Conservation (phyloP, 2,113 vertebrate species). For the Dipodomys spectabilis region DNA sequence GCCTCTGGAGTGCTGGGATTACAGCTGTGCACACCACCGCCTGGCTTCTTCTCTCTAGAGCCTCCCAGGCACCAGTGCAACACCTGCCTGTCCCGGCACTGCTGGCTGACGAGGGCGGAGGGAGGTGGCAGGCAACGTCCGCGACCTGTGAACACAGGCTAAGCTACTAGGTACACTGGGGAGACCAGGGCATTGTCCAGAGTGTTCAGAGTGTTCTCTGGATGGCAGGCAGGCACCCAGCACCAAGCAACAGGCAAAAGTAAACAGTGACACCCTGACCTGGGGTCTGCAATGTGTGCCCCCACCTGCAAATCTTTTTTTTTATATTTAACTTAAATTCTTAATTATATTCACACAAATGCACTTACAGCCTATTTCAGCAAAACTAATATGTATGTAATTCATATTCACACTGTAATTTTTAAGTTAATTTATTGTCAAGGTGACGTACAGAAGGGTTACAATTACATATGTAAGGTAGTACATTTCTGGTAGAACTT, state of each 20-base stretch:
- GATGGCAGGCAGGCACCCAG: background rate
- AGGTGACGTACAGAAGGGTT: too few species aligned
- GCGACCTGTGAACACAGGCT: background rate
- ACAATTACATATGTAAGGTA: too few species aligned
- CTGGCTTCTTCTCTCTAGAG: background rate
- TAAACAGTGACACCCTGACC: background rate
- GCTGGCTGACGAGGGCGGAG: too few species aligned
- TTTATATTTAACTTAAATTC: background rate
- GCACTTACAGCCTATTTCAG: background rate
- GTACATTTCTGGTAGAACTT: too few species aligned
- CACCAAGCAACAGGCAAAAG: background rate
- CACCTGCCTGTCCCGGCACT: background rate
- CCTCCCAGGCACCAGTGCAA: background rate
- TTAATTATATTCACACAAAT: constrained; percentile 2
- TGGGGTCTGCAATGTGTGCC: background rate
- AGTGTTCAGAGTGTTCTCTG: too few species aligned
- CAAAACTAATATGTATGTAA: background rate
- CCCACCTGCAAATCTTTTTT: background rate
- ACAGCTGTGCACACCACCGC: too few species aligned
- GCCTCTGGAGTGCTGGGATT: too few species aligned
- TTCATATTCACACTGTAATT: background rate
- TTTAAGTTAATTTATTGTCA: background rate
- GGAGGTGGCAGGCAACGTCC: background rate
- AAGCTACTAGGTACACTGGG: background rate
- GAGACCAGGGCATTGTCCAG: background rate